A percentile compares a stretch with the other conserved stretches of the same genome.
These are phyloP conservation scores for Physella acuta DNA, from an alignment of 1,140 invertebrate genomes.

Conservation along the genomic window DNA sequence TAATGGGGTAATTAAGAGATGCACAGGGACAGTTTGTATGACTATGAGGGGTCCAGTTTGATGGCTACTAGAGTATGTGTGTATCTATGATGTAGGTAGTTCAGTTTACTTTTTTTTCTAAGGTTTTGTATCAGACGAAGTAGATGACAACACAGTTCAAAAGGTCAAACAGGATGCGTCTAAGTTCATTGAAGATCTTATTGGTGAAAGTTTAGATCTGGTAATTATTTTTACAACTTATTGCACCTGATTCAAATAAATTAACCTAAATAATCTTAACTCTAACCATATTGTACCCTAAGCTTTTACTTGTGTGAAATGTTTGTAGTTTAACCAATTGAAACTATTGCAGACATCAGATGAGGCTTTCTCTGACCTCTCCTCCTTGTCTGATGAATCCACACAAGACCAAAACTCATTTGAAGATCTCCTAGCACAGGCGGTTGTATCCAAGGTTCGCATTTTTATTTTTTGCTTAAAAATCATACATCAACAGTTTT, in stretches of 20 bases:
- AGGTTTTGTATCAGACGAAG: conserved; percentile 46
- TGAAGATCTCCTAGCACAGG: conserved; percentile 52
- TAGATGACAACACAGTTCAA: conserved; percentile 32
- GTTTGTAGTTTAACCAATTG: background rate
- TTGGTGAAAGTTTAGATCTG: conserved; percentile 50
- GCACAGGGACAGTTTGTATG: too few relatives aligned
- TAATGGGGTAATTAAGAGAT: too few relatives aligned
- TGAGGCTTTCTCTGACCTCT: conserved; percentile 54
- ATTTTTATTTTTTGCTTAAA: too few relatives aligned
- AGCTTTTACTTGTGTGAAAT: background rate
- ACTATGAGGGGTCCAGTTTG: background rate
- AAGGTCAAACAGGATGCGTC: conserved; percentile 49
- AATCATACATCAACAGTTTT: too few relatives aligned
- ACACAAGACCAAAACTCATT: conserved; percentile 38
- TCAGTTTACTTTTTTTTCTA: conserved; percentile 24
- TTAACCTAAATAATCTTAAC: background rate
- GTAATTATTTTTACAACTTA: conserved; percentile 30
- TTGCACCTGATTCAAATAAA: background rate
- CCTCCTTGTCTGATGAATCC: conserved; percentile 50
- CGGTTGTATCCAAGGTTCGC: conserved; percentile 49
- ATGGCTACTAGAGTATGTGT: too few relatives aligned
- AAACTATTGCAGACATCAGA: conserved; percentile 48
- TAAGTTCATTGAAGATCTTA: conserved; percentile 43
- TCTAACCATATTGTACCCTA: background rate
- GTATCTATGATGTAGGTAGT: background rate